These are phyloP conservation scores for Hirundo rustica DNA, from an alignment of 2,797 vertebrate species.

Conservation along the genomic window DNA sequence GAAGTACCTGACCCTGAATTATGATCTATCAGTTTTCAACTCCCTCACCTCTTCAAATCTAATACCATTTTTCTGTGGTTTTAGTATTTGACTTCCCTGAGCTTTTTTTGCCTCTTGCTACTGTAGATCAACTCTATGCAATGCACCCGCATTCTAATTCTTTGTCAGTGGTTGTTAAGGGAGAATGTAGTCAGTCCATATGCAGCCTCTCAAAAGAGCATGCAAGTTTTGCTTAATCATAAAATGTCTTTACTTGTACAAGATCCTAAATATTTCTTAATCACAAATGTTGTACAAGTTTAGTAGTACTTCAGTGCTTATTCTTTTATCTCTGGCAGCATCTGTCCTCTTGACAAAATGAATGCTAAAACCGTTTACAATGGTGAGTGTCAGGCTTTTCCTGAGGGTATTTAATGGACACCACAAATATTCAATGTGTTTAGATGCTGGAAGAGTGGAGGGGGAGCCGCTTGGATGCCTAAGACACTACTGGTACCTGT, in stretches of 20 bases:
- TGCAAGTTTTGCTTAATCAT: slow-evolving; percentile 17
- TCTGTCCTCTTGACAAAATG: not conserved
- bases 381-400: not conserved
- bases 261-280: slow-evolving; percentile 5
- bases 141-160: not conserved
- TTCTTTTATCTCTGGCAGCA: not conserved
- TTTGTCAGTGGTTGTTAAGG: slow-evolving; percentile 30
- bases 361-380: not conserved
- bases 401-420: not conserved
- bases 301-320: not conserved
- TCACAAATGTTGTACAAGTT: not conserved
- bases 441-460: not conserved
- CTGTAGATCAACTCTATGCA: slow-evolving; percentile 3
- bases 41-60: slow-evolving; percentile 6
- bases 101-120: not conserved
- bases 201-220: not conserved
- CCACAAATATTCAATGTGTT: not conserved
- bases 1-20: slow-evolving; percentile 37
- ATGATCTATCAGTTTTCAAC: slow-evolving; percentile 38
- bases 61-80: not conserved
- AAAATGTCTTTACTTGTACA: not conserved
- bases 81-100: slow-evolving; percentile 3
- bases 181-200: not conserved
- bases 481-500: not conserved
- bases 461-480: not conserved